Evolutionary conservation across 35 echinoderm and acorn worm species (phyloP).

Genomic region (Hemicentrotus pulcherrimus): DNA sequence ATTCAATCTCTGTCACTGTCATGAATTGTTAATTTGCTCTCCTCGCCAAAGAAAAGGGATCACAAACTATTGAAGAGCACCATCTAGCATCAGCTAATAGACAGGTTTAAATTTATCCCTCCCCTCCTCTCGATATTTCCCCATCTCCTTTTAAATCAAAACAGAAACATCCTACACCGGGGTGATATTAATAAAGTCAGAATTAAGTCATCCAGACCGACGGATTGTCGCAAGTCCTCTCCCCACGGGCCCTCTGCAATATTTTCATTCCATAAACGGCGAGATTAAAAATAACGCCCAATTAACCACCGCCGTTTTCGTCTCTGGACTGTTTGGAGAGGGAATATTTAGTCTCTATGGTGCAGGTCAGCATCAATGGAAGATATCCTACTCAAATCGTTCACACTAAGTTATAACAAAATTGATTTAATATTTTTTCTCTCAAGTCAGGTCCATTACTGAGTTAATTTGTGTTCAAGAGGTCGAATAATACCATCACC

Average conservation of each 20-base stretch:
- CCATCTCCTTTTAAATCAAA: neutral
- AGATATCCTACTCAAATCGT: neutral
- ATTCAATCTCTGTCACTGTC: too few species aligned
- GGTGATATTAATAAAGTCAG: neutral
- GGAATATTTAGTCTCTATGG: neutral
- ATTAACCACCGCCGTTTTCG: neutral
- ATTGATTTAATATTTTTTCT: too few species aligned
- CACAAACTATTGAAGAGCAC: neutral
- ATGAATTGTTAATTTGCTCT: too few species aligned
- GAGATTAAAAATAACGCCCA: neutral
- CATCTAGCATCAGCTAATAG: neutral
- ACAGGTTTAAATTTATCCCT: neutral
- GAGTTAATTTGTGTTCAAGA: neutral
- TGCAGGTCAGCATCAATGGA: neutral
- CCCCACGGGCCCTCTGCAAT: neutral
- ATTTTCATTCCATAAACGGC: neutral
- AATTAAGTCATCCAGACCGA: neutral
- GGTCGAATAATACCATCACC: neutral
- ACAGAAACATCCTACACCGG: neutral
- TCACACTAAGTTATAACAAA: neutral
- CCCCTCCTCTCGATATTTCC: neutral
- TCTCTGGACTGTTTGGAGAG: neutral
- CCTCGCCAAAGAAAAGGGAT: neutral
- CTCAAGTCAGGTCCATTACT: neutral
- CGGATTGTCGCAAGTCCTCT: constrained; percentile 8